These are phyloP conservation scores for Drosophila lutescens DNA, from an alignment of 2,888 invertebrate genomes.

Conservation along the genomic window DNA sequence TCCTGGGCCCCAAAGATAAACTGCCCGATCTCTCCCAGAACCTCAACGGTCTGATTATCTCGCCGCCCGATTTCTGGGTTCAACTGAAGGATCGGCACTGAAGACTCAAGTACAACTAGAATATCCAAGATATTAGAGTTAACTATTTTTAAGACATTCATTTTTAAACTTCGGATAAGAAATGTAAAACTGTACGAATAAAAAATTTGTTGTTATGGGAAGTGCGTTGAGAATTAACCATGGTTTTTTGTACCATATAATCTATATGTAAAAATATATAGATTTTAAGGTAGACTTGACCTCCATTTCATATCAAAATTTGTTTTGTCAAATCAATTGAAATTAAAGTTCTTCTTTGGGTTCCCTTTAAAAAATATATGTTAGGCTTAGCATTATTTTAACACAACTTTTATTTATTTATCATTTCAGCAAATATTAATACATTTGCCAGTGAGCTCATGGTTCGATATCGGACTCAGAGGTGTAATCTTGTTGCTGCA, in stretches of 20 bases:
- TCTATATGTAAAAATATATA: too few species aligned
- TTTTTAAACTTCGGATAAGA: not conserved
- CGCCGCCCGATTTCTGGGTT: constrained; percentile 87
- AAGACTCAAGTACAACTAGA: not conserved
- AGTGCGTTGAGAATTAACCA: too few species aligned
- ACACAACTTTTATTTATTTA: not conserved
- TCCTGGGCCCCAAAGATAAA: constrained; percentile 85
- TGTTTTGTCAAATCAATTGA: too few species aligned
- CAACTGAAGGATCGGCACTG: constrained; percentile 82
- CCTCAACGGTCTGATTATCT: constrained; percentile 85
- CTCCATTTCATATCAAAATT: too few species aligned
- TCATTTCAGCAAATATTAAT: not conserved
- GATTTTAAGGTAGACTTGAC: too few species aligned
- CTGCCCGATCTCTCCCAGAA: constrained; percentile 84
- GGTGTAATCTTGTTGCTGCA: not conserved
- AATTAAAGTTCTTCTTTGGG: too few species aligned
- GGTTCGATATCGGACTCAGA: constrained; percentile 11
- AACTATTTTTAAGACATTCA: constrained; percentile 1
- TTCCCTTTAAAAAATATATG: too few species aligned
- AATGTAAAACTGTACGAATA: too few species aligned
- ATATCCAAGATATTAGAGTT: not conserved
- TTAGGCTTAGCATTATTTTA: not conserved
- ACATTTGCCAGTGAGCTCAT: not conserved
- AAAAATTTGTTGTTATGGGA: too few species aligned
- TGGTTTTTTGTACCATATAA: too few species aligned